Percentiles rank a stretch among this genome's conserved stretches.
These are phyloP conservation scores for Arenaria interpres DNA, from an alignment of 2,113 vertebrate genomes.

Conservation along the genomic window DNA sequence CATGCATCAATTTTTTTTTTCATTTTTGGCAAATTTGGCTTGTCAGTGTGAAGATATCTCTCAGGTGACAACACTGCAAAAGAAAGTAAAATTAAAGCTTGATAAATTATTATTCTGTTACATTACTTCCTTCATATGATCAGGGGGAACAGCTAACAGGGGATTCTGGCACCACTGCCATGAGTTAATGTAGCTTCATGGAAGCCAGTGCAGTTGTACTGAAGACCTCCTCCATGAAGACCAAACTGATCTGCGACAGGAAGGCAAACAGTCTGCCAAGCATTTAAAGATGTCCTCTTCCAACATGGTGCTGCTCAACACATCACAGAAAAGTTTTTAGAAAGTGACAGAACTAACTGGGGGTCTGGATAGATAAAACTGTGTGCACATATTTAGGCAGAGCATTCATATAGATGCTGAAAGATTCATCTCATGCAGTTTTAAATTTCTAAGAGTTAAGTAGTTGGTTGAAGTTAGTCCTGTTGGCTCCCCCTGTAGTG, in stretches of 20 bases:
- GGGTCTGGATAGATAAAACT: neutral
- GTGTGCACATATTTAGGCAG: neutral
- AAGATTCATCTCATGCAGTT: neutral
- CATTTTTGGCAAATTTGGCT: neutral
- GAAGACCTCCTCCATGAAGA: neutral
- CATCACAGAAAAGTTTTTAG: neutral
- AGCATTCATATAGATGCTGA: neutral
- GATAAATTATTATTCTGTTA: neutral
- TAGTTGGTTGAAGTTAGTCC: neutral
- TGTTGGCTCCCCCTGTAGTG: neutral
- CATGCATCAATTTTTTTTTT: neutral
- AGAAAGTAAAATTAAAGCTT: neutral
- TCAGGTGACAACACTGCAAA: neutral
- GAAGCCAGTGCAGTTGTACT: neutral
- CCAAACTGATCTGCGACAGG: neutral
- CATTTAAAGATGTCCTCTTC: neutral
- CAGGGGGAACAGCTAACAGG: neutral
- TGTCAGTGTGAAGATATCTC: neutral
- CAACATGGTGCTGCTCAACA: neutral
- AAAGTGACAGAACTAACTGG: neutral
- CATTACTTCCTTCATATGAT: neutral
- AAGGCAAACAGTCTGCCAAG: neutral
- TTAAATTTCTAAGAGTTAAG: neutral
- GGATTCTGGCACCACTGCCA: neutral
- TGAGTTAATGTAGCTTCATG: neutral